Conservation (phyloP, 1,140 invertebrate species). For the Aphaenogaster rudis region DNA sequence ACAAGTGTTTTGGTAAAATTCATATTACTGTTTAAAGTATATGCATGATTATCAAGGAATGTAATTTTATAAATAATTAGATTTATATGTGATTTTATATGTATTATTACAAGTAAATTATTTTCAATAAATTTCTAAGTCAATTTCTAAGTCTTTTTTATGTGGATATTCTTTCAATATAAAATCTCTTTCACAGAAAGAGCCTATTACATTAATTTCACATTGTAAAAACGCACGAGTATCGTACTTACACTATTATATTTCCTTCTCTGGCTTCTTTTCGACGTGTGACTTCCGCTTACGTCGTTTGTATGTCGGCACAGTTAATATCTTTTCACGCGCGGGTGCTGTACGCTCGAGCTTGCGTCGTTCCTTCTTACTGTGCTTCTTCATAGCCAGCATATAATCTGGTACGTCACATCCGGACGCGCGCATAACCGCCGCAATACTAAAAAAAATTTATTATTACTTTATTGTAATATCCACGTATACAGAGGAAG, state of each 20-base stretch:
- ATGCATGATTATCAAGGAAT: not conserved
- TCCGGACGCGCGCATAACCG: slow-evolving; percentile 95
- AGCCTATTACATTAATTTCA: not conserved
- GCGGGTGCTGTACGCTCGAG: slow-evolving; percentile 88
- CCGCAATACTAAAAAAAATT: slow-evolving; percentile 91
- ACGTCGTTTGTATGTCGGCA: slow-evolving; percentile 83
- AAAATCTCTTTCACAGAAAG: not conserved
- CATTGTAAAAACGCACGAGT: not conserved
- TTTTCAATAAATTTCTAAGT: not conserved
- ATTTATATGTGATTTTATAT: slow-evolving; percentile 23
- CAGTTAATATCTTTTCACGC: slow-evolving; percentile 89
- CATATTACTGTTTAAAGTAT: not conserved
- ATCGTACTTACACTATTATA: slow-evolving; percentile 15
- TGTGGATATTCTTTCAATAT: not conserved
- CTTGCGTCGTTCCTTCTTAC: slow-evolving; percentile 90
- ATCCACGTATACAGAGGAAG: not conserved
- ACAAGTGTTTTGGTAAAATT: slow-evolving; percentile 40
- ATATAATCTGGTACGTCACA: slow-evolving; percentile 97
- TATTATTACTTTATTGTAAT: slow-evolving; percentile 35
- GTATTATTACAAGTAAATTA: slow-evolving; percentile 22
- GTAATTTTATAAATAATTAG: slow-evolving; percentile 24
- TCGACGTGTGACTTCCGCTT: slow-evolving; percentile 40
- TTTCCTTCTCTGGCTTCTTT: not conserved
- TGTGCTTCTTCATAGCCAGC: slow-evolving; percentile 92
- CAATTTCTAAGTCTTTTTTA: not conserved